phyloP scores from a whole-genome alignment of 1,140 invertebrate genomes.

The Papilio helenus region DNA sequence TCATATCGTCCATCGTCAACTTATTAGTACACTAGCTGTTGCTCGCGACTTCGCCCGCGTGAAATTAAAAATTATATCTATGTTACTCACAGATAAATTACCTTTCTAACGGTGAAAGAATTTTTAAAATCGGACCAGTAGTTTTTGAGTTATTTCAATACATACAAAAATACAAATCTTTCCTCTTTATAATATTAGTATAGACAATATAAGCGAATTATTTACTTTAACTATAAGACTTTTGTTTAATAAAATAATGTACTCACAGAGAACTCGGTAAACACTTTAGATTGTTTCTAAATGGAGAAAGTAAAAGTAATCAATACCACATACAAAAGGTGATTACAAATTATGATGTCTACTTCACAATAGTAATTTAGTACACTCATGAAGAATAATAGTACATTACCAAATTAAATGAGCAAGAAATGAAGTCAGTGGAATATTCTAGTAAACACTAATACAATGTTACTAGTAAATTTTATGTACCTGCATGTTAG shows the following conservation, averaged over 20 bases:
- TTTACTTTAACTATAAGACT: no score
- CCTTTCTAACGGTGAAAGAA: no score
- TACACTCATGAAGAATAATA: slow-evolving; percentile 7
- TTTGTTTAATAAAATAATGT: neutral
- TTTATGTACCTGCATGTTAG: no score
- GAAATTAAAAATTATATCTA: no score
- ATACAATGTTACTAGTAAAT: no score
- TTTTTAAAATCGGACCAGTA: no score
- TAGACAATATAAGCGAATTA: no score
- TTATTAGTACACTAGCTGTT: slow-evolving; percentile 8
- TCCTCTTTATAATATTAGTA: no score
- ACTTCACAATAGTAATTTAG: neutral
- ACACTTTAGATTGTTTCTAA: neutral
- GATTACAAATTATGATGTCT: neutral
- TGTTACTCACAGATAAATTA: no score
- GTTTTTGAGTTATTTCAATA: no score
- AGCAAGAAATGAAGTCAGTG: slow-evolving; percentile 29
- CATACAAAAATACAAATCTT: no score
- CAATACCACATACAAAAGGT: neutral
- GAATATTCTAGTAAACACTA: neutral
- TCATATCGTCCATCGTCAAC: neutral
- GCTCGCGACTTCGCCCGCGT: no score
- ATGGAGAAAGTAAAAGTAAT: slow-evolving; percentile 6
- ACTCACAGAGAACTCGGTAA: slow-evolving; percentile 1
- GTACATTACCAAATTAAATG: slow-evolving; percentile 26